Conservation (phyloP, 2,888 invertebrate species). For the Ryuthela nishihirai region DNA sequence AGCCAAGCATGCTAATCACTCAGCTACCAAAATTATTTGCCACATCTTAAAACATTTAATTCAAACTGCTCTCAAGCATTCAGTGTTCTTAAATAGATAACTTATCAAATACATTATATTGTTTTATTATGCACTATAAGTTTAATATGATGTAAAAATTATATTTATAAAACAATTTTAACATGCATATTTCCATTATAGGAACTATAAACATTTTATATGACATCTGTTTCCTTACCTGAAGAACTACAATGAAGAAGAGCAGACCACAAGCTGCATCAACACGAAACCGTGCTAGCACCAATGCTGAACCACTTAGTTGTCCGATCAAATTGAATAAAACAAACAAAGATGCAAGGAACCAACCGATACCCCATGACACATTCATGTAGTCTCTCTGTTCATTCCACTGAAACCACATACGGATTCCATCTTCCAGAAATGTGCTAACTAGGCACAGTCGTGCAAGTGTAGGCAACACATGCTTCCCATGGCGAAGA, state of each 20-base stretch:
- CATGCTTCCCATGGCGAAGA: conserved; percentile 82
- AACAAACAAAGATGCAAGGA: conserved; percentile 92
- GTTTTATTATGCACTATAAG: not conserved
- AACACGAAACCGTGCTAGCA: conserved; percentile 85
- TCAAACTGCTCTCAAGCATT: too few relatives aligned
- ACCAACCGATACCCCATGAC: conserved; percentile 93
- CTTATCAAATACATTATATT: not conserved
- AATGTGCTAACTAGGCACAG: conserved; percentile 97
- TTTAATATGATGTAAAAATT: not conserved
- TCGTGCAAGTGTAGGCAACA: conserved; percentile 92
- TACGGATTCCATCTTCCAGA: conserved; percentile 96
- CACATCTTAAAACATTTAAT: too few relatives aligned
- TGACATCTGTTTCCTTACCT: conserved; percentile 67
- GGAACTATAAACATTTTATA: too few relatives aligned
- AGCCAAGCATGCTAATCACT: too few relatives aligned
- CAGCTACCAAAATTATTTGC: too few relatives aligned
- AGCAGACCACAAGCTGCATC: conserved; percentile 85
- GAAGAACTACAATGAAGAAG: conserved; percentile 92
- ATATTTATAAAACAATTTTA: not conserved
- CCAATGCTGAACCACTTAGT: conserved; percentile 93
- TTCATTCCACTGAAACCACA: conserved; percentile 99
- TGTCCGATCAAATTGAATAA: conserved; percentile 93
- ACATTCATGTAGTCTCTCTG: conserved; percentile 96
- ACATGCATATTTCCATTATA: too few relatives aligned
- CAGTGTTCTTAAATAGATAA: too few relatives aligned